Conservation (phyloP, 2,888 invertebrate genomes). For the Linyphia triangularis region DNA sequence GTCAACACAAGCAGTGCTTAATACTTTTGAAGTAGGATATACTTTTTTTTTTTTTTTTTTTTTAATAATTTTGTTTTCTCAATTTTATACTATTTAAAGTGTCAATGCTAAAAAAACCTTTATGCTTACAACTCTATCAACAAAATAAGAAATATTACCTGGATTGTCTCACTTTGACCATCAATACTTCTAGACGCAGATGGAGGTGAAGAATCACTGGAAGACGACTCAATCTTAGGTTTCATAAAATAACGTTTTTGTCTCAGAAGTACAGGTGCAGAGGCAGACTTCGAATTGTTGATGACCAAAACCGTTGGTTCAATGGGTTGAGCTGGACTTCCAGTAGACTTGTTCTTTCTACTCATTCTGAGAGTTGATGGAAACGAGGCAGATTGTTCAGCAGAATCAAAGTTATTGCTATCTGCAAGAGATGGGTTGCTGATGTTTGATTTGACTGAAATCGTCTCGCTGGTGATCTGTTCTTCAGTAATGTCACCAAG, state of each 20-base stretch:
- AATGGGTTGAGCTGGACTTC: slow-evolving; percentile 49
- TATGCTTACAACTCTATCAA: background rate
- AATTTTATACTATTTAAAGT: too few species aligned
- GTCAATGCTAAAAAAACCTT: background rate
- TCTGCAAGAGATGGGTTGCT: slow-evolving; percentile 50
- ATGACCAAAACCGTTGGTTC: slow-evolving; percentile 61
- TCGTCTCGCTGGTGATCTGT: slow-evolving; percentile 36
- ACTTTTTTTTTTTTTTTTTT: too few species aligned
- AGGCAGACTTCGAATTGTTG: slow-evolving; percentile 61
- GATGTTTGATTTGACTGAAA: slow-evolving; percentile 48
- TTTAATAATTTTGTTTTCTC: too few species aligned
- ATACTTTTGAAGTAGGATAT: too few species aligned
- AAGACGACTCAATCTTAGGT: slow-evolving; percentile 41
- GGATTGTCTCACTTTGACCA: background rate
- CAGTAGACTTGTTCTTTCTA: slow-evolving; percentile 22
- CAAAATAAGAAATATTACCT: background rate
- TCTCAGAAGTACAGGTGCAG: slow-evolving; percentile 62
- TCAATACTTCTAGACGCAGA: slow-evolving; percentile 47
- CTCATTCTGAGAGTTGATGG: slow-evolving; percentile 47
- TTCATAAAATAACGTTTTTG: slow-evolving; percentile 32
- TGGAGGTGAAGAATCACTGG: slow-evolving; percentile 64
- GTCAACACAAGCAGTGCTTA: too few species aligned
- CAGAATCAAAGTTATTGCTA: slow-evolving; percentile 1
- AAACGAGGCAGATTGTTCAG: slow-evolving; percentile 53
- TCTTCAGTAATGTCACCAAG: slow-evolving; percentile 58